phyloP scores from a whole-genome alignment of 2,113 vertebrate genomes.

The Danio rerio region GRCz12tu NC_133178.1:35934001-35934500 shows the following conservation, averaged over 20 bases:
- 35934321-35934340: background rate
- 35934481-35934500: background rate
- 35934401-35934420: background rate
- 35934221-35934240: background rate
- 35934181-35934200: background rate
- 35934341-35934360: background rate
- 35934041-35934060: background rate
- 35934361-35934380: background rate
- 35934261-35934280: conserved; percentile 12
- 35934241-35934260: background rate
- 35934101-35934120: background rate
- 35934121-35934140: background rate
- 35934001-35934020: background rate
- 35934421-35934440: background rate
- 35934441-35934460: background rate
- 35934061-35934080: background rate
- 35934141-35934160: background rate
- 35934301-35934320: background rate
- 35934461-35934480: background rate
- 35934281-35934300: conserved; percentile 6
- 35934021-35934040: background rate
- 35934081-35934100: background rate
- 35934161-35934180: background rate
- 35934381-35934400: background rate
- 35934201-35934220: background rate